A percentile compares a stretch with the other conserved stretches of the same genome.
Evolutionary conservation across 2,888 invertebrate species (phyloP).

Genomic region (Willowsia nigromaculata): DNA sequence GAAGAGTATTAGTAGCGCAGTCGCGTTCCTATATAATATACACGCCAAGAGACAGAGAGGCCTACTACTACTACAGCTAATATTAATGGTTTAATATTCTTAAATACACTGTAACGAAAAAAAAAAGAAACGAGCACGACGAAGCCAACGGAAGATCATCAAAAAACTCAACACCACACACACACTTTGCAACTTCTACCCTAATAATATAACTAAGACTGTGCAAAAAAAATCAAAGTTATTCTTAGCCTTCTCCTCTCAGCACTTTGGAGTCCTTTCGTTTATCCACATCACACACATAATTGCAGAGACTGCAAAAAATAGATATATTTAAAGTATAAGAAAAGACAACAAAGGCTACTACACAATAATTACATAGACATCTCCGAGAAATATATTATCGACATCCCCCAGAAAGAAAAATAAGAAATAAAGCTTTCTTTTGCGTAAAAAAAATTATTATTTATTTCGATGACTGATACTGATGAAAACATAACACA

Average conservation of each 20-base stretch:
- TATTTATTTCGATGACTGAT: slow-evolving; percentile 7
- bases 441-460: background rate
- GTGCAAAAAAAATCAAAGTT: slow-evolving; percentile 7
- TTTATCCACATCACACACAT: background rate
- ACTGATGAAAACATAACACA: background rate
- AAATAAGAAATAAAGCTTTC: background rate
- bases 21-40: background rate
- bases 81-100: background rate
- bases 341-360: slow-evolving; percentile 18
- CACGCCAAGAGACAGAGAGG: background rate
- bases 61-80: background rate
- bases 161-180: background rate
- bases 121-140: background rate
- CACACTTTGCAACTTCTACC: background rate
- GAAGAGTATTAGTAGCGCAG: background rate
- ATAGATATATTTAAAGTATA: background rate
- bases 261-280: background rate
- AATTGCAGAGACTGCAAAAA: background rate
- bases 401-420: background rate
- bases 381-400: background rate
- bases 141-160: background rate
- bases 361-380: too few species aligned
- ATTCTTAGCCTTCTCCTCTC: slow-evolving; percentile 24
- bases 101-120: slow-evolving; percentile 10
- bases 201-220: slow-evolving; percentile 5